Base-by-base conservation (phyloP, 2,797 vertebrate genomes). In the Aythya fuligula region DNA sequence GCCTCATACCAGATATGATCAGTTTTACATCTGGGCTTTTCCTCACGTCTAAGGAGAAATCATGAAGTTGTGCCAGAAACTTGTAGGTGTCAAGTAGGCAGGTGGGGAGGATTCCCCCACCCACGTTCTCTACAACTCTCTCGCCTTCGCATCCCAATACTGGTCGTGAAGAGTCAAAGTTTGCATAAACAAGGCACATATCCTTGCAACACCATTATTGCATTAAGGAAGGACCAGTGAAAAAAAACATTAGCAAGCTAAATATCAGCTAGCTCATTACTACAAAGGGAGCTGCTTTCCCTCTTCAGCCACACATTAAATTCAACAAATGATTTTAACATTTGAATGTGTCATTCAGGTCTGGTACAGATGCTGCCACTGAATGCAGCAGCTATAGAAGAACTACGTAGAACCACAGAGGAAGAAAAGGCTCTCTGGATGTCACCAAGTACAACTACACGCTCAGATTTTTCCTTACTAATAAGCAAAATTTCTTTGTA, bases 11-110 rank as follows among this genome's bases (percentile, higher is more conserved):
- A 92, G 69, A 70, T 90, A 90, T 95, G 97, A 90, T 88, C 95
- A 96, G 75, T 53, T 95, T 97, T 95, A 95, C 90, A 47, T 85
- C 89, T 75, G 67, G 22, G 67, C 61, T 90, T 96, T 96, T 62
- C 53, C 54, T 89, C 62, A 89, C 39, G 39, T 80, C 92, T 77
- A 64, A 93, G 67, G 6, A 38, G 27, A 95, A 95, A 89, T 58
- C 13, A 11, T 85, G 88, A 67, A 89, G 62, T 43, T 54, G 70
- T 80, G 74, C 93, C 95, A 95, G 74, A 87, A 93, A 58, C 4
- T 8, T 85, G 80, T 34, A 81, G 76, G 28, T 22, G 8, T 84
- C 80, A 39, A 74, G 36, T 69, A 87, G 86, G 51, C 51, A 39
- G 27, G 38, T 34, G 45, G 32, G 32, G 38, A 43, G 19, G 16